These are phyloP conservation scores for Periplaneta americana DNA, from an alignment of 1,140 invertebrate genomes.

Conservation along the genomic window DNA sequence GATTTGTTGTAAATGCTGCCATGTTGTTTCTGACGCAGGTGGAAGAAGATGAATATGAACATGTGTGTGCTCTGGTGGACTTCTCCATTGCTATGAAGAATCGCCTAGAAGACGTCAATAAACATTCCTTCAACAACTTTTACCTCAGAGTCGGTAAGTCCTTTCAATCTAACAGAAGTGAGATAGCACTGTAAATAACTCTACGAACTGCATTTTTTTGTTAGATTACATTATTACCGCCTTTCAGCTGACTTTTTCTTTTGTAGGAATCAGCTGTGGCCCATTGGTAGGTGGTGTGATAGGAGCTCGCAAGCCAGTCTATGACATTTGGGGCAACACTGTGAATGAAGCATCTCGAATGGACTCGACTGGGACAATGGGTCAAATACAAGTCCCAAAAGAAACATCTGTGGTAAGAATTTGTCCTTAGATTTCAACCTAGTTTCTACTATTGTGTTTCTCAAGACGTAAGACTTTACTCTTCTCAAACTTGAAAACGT, in stretches of 20 bases:
- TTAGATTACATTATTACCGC: no score
- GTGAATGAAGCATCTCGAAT: constrained; percentile 93
- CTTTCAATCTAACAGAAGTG: not conserved
- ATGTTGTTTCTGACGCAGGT: not conserved
- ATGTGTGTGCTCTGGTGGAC: constrained; percentile 83
- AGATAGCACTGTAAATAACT: no score
- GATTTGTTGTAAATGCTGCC: no score
- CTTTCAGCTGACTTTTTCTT: no score
- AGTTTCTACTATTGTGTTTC: no score
- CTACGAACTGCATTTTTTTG: no score
- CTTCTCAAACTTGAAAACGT: no score
- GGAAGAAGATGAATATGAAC: constrained; percentile 54
- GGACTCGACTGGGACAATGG: constrained; percentile 86
- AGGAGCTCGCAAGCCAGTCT: constrained; percentile 94
- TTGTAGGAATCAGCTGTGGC: constrained; percentile 80
- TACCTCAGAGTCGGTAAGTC: constrained; percentile 78
- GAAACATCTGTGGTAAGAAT: constrained; percentile 67
- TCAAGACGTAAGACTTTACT: no score
- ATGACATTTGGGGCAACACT: constrained; percentile 97
- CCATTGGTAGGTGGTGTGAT: constrained; percentile 96
- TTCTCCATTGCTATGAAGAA: constrained; percentile 90
- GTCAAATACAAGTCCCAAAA: constrained; percentile 80
- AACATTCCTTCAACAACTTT: constrained; percentile 97
- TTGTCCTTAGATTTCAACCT: no score
- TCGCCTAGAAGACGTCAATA: constrained; percentile 87